Evolutionary conservation across 2,888 invertebrate genomes (phyloP).

Genomic region (Amphipyra tragopoginis): DNA sequence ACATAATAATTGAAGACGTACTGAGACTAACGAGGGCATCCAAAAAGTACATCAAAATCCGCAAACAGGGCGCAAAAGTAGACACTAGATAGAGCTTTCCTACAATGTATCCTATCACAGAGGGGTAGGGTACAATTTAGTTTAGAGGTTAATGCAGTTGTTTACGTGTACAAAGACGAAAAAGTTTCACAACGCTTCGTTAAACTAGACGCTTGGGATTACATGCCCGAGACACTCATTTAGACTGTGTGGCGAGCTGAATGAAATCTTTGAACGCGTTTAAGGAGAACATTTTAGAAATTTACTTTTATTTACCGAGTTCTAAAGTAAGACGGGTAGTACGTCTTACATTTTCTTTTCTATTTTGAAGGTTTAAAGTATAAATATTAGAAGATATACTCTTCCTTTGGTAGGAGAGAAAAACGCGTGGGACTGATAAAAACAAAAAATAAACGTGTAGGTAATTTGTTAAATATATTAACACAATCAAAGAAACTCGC

Average conservation of each 20-base stretch:
- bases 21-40: conserved; percentile 71
- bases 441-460: too few relatives aligned
- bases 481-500: too few relatives aligned
- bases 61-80: conserved; percentile 68
- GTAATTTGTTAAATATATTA: too few relatives aligned
- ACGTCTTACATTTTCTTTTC: conserved; percentile 4
- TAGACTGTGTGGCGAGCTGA: conserved; percentile 68
- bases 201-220: conserved; percentile 81
- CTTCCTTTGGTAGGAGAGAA: too few relatives aligned
- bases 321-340: conserved; percentile 12
- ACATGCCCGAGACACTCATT: conserved; percentile 74
- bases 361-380: conserved; percentile 1
- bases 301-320: conserved; percentile 39
- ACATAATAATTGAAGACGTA: conserved; percentile 63
- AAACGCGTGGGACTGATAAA: too few relatives aligned
- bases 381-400: background rate
- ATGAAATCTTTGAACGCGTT: conserved; percentile 55
- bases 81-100: conserved; percentile 31
- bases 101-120: conserved; percentile 56
- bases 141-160: conserved; percentile 60
- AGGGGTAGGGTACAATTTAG: conserved; percentile 63
- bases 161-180: conserved; percentile 79
- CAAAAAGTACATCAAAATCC: conserved; percentile 72
- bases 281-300: conserved; percentile 42
- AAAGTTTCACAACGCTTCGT: conserved; percentile 82